phyloP scores from a whole-genome alignment of 1,140 invertebrate species.

The Lepidurus arcticus region DNA sequence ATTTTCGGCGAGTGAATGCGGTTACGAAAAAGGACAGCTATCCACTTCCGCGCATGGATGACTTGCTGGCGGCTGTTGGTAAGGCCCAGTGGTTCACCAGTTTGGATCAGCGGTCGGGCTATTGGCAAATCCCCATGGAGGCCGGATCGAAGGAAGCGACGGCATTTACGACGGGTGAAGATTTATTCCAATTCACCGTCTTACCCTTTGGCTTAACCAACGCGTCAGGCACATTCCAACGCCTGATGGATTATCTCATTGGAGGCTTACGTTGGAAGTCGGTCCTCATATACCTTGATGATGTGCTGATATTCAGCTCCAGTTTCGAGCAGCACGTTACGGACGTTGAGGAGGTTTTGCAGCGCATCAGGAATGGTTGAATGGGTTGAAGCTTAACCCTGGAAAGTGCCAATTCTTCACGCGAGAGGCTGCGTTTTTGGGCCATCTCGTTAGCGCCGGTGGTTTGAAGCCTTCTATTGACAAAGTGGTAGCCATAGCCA shows the following conservation, averaged over 20 bases:
- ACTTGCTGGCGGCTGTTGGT: conserved; percentile 42
- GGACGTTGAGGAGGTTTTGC: conserved; percentile 41
- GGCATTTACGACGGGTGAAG: conserved; percentile 35
- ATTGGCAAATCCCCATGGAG: conserved; percentile 45
- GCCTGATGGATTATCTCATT: conserved; percentile 37
- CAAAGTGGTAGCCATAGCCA: conserved; percentile 37
- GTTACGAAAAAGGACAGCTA: conserved; percentile 43
- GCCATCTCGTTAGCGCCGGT: conserved; percentile 41
- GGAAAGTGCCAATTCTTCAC: conserved; percentile 40
- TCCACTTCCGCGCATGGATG: conserved; percentile 48
- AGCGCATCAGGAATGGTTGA: conserved; percentile 36
- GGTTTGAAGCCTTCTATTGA: conserved; percentile 41
- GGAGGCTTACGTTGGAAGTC: background rate
- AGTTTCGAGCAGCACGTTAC: background rate
- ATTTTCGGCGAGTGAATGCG: conserved; percentile 45
- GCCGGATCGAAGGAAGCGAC: conserved; percentile 38
- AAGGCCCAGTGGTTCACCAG: conserved; percentile 40
- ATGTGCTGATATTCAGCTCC: background rate
- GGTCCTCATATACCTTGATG: background rate
- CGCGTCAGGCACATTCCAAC: conserved; percentile 42
- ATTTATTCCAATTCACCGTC: conserved; percentile 40
- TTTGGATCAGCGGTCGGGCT: conserved; percentile 40
- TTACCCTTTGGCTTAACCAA: conserved; percentile 48
- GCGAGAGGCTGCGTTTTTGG: conserved; percentile 31
- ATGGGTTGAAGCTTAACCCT: conserved; percentile 26